phyloP scores from a whole-genome alignment of 2,888 invertebrate species.

The Strigamia maritima region DNA sequence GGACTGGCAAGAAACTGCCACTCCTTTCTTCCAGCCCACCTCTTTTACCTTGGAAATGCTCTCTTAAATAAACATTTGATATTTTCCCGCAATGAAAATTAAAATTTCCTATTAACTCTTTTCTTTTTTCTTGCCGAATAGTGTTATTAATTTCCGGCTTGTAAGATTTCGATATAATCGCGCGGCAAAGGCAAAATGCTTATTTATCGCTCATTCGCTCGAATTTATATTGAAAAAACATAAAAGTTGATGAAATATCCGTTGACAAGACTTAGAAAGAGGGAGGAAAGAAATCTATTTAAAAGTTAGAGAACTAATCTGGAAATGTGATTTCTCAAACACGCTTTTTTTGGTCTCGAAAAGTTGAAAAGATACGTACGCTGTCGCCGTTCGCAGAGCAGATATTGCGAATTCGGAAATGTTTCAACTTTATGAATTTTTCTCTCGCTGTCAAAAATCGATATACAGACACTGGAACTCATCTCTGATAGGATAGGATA shows the following conservation, averaged over 20 bases:
- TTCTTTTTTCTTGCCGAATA: not conserved
- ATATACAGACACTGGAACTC: slow-evolving; percentile 11
- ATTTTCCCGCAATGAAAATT: not conserved
- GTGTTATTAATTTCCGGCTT: not conserved
- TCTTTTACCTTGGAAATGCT: not conserved
- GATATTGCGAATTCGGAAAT: slow-evolving; percentile 34
- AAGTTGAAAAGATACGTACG: slow-evolving; percentile 23
- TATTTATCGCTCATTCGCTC: too few species aligned
- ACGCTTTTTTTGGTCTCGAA: too few species aligned
- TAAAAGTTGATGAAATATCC: slow-evolving; percentile 17
- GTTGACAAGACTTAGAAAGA: not conserved
- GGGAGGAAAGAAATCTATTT: not conserved
- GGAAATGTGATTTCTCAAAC: slow-evolving; percentile 23
- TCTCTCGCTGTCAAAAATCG: slow-evolving; percentile 16
- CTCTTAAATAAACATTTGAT: not conserved
- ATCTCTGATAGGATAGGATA: slow-evolving; percentile 2
- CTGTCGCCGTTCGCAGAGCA: slow-evolving; percentile 15
- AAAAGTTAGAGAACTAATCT: slow-evolving; percentile 29
- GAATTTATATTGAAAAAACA: not conserved
- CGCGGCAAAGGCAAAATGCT: too few species aligned
- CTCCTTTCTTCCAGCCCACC: not conserved
- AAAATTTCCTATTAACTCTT: too few species aligned
- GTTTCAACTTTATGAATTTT: slow-evolving; percentile 31
- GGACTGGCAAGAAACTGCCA: slow-evolving; percentile 18
- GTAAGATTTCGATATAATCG: not conserved